These are phyloP conservation scores for Thelaira solivaga DNA, from an alignment of 2,888 invertebrate genomes.

Conservation along the genomic window DNA sequence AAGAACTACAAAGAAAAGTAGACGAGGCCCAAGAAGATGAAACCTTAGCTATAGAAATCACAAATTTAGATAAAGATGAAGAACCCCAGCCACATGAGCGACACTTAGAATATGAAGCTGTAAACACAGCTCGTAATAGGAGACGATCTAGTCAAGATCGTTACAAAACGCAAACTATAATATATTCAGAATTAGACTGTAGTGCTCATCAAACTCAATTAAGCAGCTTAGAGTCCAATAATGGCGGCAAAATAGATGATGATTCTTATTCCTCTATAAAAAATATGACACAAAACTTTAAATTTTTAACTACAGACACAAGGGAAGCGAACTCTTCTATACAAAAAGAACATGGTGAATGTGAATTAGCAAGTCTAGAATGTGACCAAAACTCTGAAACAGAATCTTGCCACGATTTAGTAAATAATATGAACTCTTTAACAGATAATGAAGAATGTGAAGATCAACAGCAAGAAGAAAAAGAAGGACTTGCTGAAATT, in stretches of 20 bases:
- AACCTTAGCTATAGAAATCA: conserved; percentile 74
- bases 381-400: conserved; percentile 80
- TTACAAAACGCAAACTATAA: conserved; percentile 84
- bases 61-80: conserved; percentile 41
- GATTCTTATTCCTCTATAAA: conserved; percentile 69
- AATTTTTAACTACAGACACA: conserved; percentile 67
- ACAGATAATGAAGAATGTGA: conserved; percentile 42
- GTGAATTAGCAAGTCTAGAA: conserved; percentile 78
- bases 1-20: conserved; percentile 68
- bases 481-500: conserved; percentile 5
- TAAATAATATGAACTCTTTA: conserved; percentile 64
- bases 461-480: conserved; percentile 14
- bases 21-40: conserved; percentile 67
- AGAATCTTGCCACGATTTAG: conserved; percentile 77
- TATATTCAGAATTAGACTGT: conserved; percentile 63
- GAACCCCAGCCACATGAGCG: background rate
- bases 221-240: conserved; percentile 48
- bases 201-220: conserved; percentile 20
- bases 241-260: conserved; percentile 67
- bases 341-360: conserved; percentile 65
- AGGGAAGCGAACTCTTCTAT: conserved; percentile 66
- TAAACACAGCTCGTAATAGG: conserved; percentile 61
- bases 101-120: background rate
- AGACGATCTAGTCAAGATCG: conserved; percentile 79
- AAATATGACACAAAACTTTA: conserved; percentile 73